Evolutionary conservation across 2,113 vertebrate genomes (phyloP).

Genomic region (Phalacrocorax aristotelis): DNA sequence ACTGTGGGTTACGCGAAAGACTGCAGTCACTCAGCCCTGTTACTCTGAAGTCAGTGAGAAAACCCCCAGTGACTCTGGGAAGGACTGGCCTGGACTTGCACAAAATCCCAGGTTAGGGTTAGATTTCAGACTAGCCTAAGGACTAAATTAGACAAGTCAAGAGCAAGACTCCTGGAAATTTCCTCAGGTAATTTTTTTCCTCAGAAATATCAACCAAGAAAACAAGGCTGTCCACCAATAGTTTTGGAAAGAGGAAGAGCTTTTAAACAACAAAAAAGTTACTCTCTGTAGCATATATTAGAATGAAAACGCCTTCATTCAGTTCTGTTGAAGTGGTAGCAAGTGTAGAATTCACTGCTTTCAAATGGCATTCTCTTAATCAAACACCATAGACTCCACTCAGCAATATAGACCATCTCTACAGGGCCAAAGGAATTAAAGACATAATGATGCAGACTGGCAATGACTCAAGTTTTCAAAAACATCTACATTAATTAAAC

Average conservation of each 20-base stretch:
- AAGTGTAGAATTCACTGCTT: not conserved
- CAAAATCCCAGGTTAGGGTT: not conserved
- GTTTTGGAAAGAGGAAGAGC: not conserved
- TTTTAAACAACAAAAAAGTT: not conserved
- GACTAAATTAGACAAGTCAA: not conserved
- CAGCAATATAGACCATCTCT: not conserved
- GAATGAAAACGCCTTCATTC: not conserved
- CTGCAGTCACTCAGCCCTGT: not conserved
- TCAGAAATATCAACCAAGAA: not conserved
- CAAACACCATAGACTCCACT: not conserved
- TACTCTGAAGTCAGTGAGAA: not conserved
- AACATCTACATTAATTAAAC: not conserved
- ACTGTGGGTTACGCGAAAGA: fast-evolving
- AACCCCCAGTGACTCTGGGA: not conserved
- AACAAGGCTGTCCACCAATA: not conserved
- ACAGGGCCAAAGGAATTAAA: not conserved
- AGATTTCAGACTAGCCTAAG: not conserved
- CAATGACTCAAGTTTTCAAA: not conserved
- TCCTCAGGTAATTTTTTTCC: not conserved
- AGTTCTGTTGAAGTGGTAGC: not conserved
- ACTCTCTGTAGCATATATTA: not conserved
- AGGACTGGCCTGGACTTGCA: not conserved
- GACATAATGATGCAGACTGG: not conserved
- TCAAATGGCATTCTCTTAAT: not conserved
- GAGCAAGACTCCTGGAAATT: not conserved